Evolutionary conservation across 2,888 invertebrate species (phyloP), one percentile per base, ranked within the genome.

Genomic region (Herminia tarsipennalis): DNA sequence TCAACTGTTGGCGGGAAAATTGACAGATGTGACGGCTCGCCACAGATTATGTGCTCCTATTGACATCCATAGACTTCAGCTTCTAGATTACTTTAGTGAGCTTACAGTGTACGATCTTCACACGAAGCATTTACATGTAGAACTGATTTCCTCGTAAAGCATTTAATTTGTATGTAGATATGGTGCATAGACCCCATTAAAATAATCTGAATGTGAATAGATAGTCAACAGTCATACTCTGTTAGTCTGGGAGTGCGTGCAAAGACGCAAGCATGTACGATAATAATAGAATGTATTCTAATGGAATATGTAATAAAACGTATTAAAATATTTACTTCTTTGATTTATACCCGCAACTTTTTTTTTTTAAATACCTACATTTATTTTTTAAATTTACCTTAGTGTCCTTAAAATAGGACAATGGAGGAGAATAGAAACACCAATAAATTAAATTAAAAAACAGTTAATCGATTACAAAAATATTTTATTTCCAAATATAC

Each of bases 281-380:
- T 76, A 86, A 84, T 78, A 80, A 87, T 89, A 90, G 88, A 86
- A 86, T 78, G 79, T 91, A 92, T 91, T 91, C 90, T 90, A 91
- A 83, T 90, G 90, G 89, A 90, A 91, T 90, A 91, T 91, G 88
- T 91, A 91, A 92, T 91, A 88, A 91, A 82, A 73, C 78, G 73
- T 75, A 79, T 79, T 80, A 83, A 89, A 41, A 88, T 65, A 65
- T 60, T 45, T 21, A 9, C 5, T 40, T 27, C 39, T 56, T 55
- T 55, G 10, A 53, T 48, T 63, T 50, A n/a, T 2, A 1, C 12
- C 1, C 14, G 16, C 27, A 5, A 6, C 13, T 14, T 13, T 1
- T 6, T 2, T 5, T 5, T 27, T 27, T n/a, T n/a, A n/a, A n/a
- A n/a, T n/a, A n/a, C n/a, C n/a, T n/a, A n/a, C n/a, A n/a, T n/a